Percentiles rank a stretch among this genome's conserved stretches.
Conservation (phyloP, 2,797 vertebrate species). For the Hyperoplus lanceolatus region DNA sequence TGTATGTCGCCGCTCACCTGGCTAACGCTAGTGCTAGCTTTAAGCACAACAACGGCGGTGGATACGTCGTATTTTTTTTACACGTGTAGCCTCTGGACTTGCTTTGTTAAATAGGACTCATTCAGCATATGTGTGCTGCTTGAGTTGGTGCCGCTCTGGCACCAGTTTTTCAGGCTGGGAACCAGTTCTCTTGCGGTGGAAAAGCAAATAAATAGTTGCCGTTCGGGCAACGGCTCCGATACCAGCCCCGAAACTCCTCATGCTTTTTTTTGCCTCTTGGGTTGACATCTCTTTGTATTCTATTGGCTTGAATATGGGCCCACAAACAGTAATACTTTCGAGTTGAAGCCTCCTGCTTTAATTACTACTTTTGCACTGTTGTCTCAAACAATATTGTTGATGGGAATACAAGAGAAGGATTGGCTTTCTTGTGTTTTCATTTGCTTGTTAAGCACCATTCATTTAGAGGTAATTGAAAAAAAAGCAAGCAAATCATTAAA, state of each 20-base stretch:
- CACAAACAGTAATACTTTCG: background rate
- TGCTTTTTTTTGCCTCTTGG: background rate
- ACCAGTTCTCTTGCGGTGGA: too few species aligned
- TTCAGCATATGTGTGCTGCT: too few species aligned
- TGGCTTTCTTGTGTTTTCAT: background rate
- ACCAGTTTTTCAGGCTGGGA: too few species aligned
- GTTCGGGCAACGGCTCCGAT: too few species aligned
- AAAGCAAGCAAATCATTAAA: background rate
- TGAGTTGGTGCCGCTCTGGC: too few species aligned
- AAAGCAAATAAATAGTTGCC: too few species aligned
- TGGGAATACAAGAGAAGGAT: background rate
- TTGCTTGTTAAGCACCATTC: background rate
- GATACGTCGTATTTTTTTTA: too few species aligned
- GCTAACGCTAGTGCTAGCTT: too few species aligned
- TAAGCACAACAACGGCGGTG: too few species aligned
- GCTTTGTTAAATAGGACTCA: too few species aligned
- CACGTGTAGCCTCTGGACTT: too few species aligned
- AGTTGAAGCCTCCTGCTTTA: background rate
- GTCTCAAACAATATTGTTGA: background rate
- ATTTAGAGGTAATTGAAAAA: background rate
- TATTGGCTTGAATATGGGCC: background rate
- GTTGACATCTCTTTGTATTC: background rate
- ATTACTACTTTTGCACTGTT: background rate
- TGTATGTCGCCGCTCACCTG: too few species aligned
- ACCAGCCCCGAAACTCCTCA: background rate